Conservation (phyloP, 2,888 invertebrate genomes). For the Cantharis flavilabris region DNA sequence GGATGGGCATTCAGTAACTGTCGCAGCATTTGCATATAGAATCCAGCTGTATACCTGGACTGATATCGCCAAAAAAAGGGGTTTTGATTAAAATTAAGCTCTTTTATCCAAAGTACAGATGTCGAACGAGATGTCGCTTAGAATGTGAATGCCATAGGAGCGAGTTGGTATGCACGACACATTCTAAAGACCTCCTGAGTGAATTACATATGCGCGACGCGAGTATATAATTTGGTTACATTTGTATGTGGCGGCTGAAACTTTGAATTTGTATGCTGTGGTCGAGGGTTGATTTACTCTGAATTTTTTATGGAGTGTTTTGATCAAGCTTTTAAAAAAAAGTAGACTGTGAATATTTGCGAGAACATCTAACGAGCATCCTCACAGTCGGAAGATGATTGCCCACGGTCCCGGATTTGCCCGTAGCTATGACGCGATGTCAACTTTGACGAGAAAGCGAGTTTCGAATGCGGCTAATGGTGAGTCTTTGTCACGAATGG, state of each 20-base stretch:
- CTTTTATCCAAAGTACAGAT: slow-evolving; percentile 41
- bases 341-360: slow-evolving; percentile 26
- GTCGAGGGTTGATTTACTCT: slow-evolving; percentile 36
- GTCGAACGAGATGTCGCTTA: slow-evolving; percentile 40
- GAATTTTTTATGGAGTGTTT: slow-evolving; percentile 23
- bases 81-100: slow-evolving; percentile 37
- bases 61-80: slow-evolving; percentile 40
- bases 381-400: slow-evolving; percentile 38
- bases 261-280: slow-evolving; percentile 41
- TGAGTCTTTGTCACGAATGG: slow-evolving; percentile 46
- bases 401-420: slow-evolving; percentile 51
- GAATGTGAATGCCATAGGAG: slow-evolving; percentile 33
- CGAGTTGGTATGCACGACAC: slow-evolving; percentile 14
- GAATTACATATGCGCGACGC: slow-evolving; percentile 55
- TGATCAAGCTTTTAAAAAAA: slow-evolving; percentile 14
- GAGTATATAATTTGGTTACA: slow-evolving; percentile 56
- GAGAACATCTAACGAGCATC: slow-evolving; percentile 14
- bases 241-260: slow-evolving; percentile 56
- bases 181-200: slow-evolving; percentile 34
- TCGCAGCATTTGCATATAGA: slow-evolving; percentile 34
- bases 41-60: slow-evolving; percentile 42
- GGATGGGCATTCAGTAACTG: slow-evolving; percentile 43
- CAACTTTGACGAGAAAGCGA: slow-evolving; percentile 48
- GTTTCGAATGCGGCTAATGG: slow-evolving; percentile 48
- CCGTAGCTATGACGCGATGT: slow-evolving; percentile 51